Evolutionary conservation across 2,797 vertebrate genomes (phyloP), one percentile per base, ranked within the genome.

Genomic region (Megalops cyprinoides): DNA sequence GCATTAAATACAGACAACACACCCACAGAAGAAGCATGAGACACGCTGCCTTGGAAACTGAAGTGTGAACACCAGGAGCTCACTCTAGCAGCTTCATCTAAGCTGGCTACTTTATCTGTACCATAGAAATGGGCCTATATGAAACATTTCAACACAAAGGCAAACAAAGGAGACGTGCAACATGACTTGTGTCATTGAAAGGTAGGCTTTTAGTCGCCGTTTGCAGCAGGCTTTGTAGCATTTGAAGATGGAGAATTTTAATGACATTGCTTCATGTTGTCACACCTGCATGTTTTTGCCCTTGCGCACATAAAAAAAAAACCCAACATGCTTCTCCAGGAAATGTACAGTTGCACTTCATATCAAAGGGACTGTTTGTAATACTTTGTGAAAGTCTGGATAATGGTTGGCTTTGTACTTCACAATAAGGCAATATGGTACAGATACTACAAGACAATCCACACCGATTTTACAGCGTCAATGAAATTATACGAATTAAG

Each of bases 1-100:
- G 62, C 78, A 80, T 77, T 55, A 73, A 77, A 25, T 74, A 1
- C 79, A 78, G 53, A 73, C 39, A 20, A 42, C 74, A 49, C 51
- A 9, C 69, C 42, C 53, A 75, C 65, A 53, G 55, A 4, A 49
- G 71, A 28, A 56, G 37, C 60, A 23, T 0, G 0, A 78, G 49
- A 34, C 15, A 0, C 14, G 15, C 37, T 20, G 67, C 25, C 37
- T 10, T 71, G 65, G 49, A 81, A 58, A 37, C 73, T 39, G 53
- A 82, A 69, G 78, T 55, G 62, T 69, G 44, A 82, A 39, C 65
- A 65, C 78, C 42, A 49, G 65, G 20, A 81, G 56, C 78, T 80
- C 14, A 20, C 74, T 37, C 49, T 84, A 20, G 25, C 67, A 44
- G 46, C 44, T 49, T 14, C 51, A 37, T 71, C 79, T 80, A 78